Evolutionary conservation across 2,797 vertebrate species (phyloP), one percentile per base, ranked within the genome.

Genomic region (Acanthiza pusilla): DNA sequence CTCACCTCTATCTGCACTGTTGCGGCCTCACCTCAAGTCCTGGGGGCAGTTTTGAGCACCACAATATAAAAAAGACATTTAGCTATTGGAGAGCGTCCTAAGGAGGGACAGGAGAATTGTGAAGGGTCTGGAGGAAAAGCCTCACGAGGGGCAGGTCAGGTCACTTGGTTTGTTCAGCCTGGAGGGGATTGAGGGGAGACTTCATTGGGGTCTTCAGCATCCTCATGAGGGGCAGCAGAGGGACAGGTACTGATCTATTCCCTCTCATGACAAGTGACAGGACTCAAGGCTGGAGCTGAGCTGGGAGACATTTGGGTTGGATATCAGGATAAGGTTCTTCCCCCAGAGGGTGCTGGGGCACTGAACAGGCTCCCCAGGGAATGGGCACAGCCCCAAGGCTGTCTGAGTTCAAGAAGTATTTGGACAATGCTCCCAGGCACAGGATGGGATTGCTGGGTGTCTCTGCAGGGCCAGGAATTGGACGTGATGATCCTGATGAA

Each of bases 401-500:
- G 29, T 20, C 57, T 23, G 38, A 77, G 51, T 22, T 30, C 58
- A 18, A 5, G 7, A 16, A 45, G 17, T 2, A 5, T 58, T 45
- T 51, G 51, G 3, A 40, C 25, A 43, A 2, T 0, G 0, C 58
- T 58, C 18, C 47, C 21, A 58, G 66, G 2, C 10, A 72, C 15
- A 2, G 26, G 21, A 12, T 23, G 16, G 30, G 10, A 32, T 32
- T 84, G 38, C 4, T 72, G 66, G 9, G 16, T 72, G n/a, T 66
- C 57, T 72, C 17, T 30, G 11, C 16, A 20, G 16, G n/a, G 25
- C 29, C 57, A 57, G 50, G 38, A 38, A 5, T 3, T 89, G 50
- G 30, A 42, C 1, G 1, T 19, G 13, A 14, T 65, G 45, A 47
- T 77, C n/a, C 38, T 45, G 34, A 16, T 47, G 53, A 22, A 42